These are phyloP conservation scores for Athetis lepigone DNA, from an alignment of 2,888 invertebrate genomes.

Conservation along the genomic window DNA sequence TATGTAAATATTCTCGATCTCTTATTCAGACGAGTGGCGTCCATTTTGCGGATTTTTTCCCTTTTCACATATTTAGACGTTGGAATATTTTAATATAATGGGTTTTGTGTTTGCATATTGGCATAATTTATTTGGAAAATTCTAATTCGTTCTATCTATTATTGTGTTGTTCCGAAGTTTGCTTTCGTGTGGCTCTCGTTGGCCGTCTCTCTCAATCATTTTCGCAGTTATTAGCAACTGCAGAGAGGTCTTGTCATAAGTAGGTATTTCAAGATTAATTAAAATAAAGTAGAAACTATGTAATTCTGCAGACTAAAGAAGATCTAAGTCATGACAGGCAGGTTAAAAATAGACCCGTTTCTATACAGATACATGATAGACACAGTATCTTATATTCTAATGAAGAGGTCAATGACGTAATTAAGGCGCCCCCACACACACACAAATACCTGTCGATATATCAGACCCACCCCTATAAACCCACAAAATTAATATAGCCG, in stretches of 20 bases:
- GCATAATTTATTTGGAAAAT: constrained; percentile 61
- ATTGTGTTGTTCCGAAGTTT: constrained; percentile 12
- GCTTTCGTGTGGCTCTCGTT: background rate
- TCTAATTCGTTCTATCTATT: constrained; percentile 50
- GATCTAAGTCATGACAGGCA: background rate
- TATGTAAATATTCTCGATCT: constrained; percentile 89
- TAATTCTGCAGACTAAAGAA: too few species aligned
- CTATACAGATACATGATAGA: constrained; percentile 46
- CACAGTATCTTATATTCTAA: constrained; percentile 64
- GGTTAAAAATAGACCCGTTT: constrained; percentile 8
- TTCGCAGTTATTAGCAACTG: too few species aligned
- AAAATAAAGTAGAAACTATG: too few species aligned
- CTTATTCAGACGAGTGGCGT: constrained; percentile 85
- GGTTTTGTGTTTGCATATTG: constrained; percentile 75
- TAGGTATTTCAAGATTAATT: too few species aligned
- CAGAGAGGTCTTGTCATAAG: too few species aligned
- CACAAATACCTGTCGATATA: constrained; percentile 80
- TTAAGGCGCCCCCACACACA: constrained; percentile 60
- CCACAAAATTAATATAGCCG: constrained; percentile 86
- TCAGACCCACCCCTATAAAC: constrained; percentile 76
- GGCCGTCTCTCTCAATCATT: too few species aligned
- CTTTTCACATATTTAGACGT: constrained; percentile 82
- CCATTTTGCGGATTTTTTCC: constrained; percentile 81
- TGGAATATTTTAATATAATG: constrained; percentile 79
- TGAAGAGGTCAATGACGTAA: constrained; percentile 71